Evolutionary conservation across 2,797 vertebrate genomes (phyloP).

Genomic region (Enteromius unitaeniatus): DNA sequence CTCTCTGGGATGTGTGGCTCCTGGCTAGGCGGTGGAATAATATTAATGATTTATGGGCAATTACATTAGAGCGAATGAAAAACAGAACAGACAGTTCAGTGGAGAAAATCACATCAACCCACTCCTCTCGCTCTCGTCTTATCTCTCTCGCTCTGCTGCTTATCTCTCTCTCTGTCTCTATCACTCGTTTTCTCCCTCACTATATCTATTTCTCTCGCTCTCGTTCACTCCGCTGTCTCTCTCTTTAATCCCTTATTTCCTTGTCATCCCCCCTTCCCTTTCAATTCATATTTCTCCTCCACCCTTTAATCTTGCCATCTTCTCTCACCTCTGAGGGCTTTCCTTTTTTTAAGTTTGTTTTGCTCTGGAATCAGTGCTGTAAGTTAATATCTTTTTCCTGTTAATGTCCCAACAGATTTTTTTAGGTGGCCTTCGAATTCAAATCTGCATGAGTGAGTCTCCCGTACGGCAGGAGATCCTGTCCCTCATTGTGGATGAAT

Average conservation of each 20-base stretch:
- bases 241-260: neutral
- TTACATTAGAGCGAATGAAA: constrained; percentile 67
- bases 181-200: constrained; percentile 31
- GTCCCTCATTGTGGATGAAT: constrained; percentile 26
- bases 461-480: constrained; percentile 1
- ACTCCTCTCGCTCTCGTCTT: constrained; percentile 21
- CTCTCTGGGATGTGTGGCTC: constrained; percentile 53
- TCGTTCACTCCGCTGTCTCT: neutral
- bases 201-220: neutral
- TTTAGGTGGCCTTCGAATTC: constrained; percentile 29
- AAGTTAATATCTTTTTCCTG: constrained; percentile 29
- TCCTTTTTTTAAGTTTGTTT: neutral
- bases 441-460: constrained; percentile 11
- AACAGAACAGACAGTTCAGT: constrained; percentile 53
- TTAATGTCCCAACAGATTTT: constrained; percentile 38
- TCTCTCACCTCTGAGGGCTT: constrained; percentile 2
- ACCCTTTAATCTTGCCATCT: constrained; percentile 38
- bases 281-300: constrained; percentile 30
- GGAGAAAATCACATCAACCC: constrained; percentile 42
- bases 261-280: neutral
- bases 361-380: neutral
- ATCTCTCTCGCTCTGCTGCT: constrained; percentile 1
- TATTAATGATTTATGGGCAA: constrained; percentile 76
- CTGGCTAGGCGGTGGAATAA: constrained; percentile 67
- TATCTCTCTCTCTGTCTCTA: constrained; percentile 30